Evolutionary conservation across 2,797 vertebrate genomes (phyloP), one percentile per base, ranked within the genome.

Genomic region (Catostomus latipinnis): DNA sequence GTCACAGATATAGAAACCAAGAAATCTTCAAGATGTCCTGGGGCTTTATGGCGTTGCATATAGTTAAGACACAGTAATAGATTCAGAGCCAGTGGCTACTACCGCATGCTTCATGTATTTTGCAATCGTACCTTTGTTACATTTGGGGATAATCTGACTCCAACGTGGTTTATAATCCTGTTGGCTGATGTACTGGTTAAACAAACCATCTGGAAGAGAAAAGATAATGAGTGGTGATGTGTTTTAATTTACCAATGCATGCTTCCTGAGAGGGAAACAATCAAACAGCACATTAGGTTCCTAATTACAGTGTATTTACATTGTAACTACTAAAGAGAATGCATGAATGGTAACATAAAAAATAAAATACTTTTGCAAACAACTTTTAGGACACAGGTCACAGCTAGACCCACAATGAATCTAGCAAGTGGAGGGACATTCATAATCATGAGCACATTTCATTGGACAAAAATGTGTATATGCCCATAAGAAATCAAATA

Each of bases 151-250:
- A 87, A 99, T 99, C 88, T 99, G 98, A 88, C 96, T 98, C 98
- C 98, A 99, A 76, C 97, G 93, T 66, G 98, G 98, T 87, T 99
- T 99, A 90, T 99, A 99, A 90, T 99, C 98, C 89, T 99, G 98
- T 84, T 99, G 98, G 91, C 98, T 99, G 94, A 99, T 99, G 81
- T 99, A 99, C 88, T 99, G 98, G 91, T 97, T 99, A 92, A 99
- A 99, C 78, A 99, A 95, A 74, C 98, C 98, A 88, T 99, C 98
- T 99, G 90, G 65, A 88, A 83, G 50, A 83, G 66, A 79, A 84
- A 49, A 85, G 18, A 68, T 0, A 18, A 8, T 74, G 46, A 50
- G 45, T 58, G 63, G 57, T 50, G 34, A 3, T 34, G 74, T 12
- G 43, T 61, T 66, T 80, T 80, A 57, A 80, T 73, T 66, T 52